phyloP scores from a whole-genome alignment of 2,113 vertebrate genomes.

The Ammodytes dubius region DNA sequence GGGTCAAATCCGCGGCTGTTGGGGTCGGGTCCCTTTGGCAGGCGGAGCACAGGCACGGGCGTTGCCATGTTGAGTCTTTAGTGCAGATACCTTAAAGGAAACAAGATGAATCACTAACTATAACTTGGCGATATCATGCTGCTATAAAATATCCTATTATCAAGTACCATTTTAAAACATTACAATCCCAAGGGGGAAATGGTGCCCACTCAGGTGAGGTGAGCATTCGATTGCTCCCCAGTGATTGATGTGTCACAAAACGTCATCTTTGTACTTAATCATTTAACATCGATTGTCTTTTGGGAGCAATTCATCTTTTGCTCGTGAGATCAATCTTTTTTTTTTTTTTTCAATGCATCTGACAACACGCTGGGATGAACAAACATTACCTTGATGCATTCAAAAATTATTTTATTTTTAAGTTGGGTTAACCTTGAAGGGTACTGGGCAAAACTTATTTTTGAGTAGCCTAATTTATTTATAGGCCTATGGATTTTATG shows the following conservation, averaged over 20 bases:
- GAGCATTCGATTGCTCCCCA: neutral
- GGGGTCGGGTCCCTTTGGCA: constrained; percentile 83
- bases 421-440: neutral
- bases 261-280: neutral
- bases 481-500: too few relatives aligned
- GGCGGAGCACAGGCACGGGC: constrained; percentile 79
- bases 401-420: neutral
- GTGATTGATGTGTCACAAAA: neutral
- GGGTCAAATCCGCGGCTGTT: constrained; percentile 89
- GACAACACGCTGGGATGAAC: neutral
- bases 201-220: too few relatives aligned
- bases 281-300: neutral
- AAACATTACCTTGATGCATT: neutral
- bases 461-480: too few relatives aligned
- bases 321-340: too few relatives aligned
- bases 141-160: neutral
- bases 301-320: neutral
- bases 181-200: too few relatives aligned
- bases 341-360: too few relatives aligned
- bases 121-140: neutral
- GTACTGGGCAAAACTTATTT: neutral
- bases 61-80: constrained; percentile 64
- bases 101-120: neutral
- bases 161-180: neutral
- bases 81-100: neutral